Evolutionary conservation across 2,113 vertebrate species (phyloP).

Genomic region (Leptodactylus fuscus): DNA sequence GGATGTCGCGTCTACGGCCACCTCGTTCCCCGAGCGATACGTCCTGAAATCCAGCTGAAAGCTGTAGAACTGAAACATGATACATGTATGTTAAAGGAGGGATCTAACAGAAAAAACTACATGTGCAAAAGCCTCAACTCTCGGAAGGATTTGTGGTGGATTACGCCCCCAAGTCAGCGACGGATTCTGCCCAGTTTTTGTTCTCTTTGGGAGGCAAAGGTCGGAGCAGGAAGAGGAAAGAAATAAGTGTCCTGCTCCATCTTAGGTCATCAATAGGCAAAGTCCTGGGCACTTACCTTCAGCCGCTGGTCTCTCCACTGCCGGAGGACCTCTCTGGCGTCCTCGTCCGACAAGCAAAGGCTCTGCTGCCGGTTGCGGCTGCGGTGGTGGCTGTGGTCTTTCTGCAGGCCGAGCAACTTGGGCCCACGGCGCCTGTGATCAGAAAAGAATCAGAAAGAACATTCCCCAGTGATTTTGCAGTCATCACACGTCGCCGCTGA

Average conservation of each 20-base stretch:
- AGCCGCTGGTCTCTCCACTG: slow-evolving; percentile 71
- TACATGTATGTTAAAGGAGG: no score
- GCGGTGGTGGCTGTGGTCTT: neutral
- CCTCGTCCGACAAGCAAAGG: slow-evolving; percentile 75
- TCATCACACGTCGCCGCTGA: no score
- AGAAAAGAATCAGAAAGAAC: neutral
- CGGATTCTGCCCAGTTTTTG: no score
- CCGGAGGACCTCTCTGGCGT: slow-evolving; percentile 68
- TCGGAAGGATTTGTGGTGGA: no score
- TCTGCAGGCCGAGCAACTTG: neutral
- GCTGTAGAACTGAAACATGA: slow-evolving; percentile 67
- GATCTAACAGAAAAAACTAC: no score
- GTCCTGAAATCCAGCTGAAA: slow-evolving; percentile 89
- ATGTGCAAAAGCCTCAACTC: no score
- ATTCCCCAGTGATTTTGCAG: neutral
- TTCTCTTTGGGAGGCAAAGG: no score
- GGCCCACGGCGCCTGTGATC: neutral
- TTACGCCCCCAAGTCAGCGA: no score
- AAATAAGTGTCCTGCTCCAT: no score
- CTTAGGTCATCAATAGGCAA: no score
- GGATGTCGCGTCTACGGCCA: slow-evolving; percentile 83
- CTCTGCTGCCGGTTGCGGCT: slow-evolving; percentile 48
- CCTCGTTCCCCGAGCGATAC: slow-evolving; percentile 86
- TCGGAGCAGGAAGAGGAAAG: no score
- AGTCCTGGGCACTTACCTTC: no score